Base-by-base conservation (phyloP, 2,888 invertebrate genomes). In the Neoascia interrupta region DNA sequence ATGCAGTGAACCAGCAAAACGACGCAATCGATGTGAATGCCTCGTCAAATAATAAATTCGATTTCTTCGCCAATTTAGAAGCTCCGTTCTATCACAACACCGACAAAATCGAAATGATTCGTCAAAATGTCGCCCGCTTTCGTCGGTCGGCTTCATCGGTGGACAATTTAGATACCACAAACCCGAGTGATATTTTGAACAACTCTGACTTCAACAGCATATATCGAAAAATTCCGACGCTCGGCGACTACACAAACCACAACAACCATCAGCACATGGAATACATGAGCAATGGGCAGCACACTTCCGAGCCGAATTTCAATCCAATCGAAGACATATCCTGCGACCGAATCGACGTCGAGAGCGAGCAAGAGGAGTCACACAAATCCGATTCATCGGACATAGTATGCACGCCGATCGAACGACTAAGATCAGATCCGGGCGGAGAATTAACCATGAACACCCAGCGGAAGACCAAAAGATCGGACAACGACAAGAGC, bases 341-440 rank as follows among this genome's bases (percentile, higher is more conserved):
- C 10, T 87, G 86, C 81, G 89, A 89, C 81, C 87, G 86, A 81
- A 89, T 89, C 53, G 89, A 89, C 61, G 89, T 89, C 13, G 89
- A 89, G 72, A 88, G 87, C 47, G 86, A 86, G 56, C 85, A 86
- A 16, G 88, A 88, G 47, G 88, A 88, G 26, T 88, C 88, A 11
- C 87, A 86, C 43, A 87, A 87, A 82, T 87, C 88, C 1, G 88
- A 88, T 63, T 88, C 88, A 1, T 85, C 87, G 19, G 88, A 88
- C 41, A 87, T 87, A 37, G 83, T 86, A 6, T 86, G 87, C 75
- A 84, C 64, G 19, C 45, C 47, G 3, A 79, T 79, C 15, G 73
- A 79, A n/a, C 51, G 72, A 10, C 10, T 76, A 15, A 63, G 63
- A 8, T 45, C 76, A 4, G 72, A 76, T 28, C 11, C 47, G 5